Evolutionary conservation across 1,140 invertebrate species (phyloP).

Genomic region (Pectinophora gossypiella): DNA sequence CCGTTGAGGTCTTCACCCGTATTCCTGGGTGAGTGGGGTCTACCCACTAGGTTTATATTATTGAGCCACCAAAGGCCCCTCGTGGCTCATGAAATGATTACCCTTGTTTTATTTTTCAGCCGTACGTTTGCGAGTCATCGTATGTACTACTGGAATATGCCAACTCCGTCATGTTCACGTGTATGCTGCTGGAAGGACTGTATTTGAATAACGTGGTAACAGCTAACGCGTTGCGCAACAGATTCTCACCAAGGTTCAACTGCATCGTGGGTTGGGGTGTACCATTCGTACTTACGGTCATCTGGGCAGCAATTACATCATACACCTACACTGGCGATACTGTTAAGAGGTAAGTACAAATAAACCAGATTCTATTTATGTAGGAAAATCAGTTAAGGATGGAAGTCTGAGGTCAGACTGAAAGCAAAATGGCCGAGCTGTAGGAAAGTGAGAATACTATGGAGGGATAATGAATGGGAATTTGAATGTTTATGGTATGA

Average conservation of each 20-base stretch:
- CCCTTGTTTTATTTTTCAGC: constrained; percentile 78
- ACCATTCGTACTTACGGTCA: constrained; percentile 82
- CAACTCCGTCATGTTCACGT: constrained; percentile 93
- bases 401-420: too few relatives aligned
- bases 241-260: constrained; percentile 83
- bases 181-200: constrained; percentile 95
- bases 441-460: too few relatives aligned
- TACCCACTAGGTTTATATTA: too few relatives aligned
- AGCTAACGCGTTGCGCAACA: constrained; percentile 87
- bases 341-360: constrained; percentile 57
- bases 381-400: constrained; percentile 1
- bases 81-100: too few relatives aligned
- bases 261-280: constrained; percentile 88
- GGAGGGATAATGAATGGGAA: too few relatives aligned
- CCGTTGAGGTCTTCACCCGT: too few relatives aligned
- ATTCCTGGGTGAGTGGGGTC: too few relatives aligned
- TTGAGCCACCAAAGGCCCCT: too few relatives aligned
- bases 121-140: constrained; percentile 85
- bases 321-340: constrained; percentile 36
- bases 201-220: constrained; percentile 92
- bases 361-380: not conserved
- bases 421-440: too few relatives aligned
- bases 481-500: too few relatives aligned
- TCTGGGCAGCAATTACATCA: constrained; percentile 83
- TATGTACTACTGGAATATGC: constrained; percentile 91